Conservation (phyloP, 2,797 vertebrate genomes). For the Spea hammondii region DNA sequence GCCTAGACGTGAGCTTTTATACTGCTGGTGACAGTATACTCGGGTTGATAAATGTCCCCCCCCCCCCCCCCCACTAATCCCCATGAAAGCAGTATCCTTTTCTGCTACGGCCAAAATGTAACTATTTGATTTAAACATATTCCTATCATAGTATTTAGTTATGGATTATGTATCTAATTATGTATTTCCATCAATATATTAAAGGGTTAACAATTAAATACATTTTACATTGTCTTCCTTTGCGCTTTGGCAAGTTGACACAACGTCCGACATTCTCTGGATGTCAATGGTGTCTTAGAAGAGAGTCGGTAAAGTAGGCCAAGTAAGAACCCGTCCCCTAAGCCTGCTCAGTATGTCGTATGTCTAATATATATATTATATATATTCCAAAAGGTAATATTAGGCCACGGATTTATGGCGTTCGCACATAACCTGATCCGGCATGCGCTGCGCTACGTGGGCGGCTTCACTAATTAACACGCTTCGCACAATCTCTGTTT, state of each 20-base stretch:
- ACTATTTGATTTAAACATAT: no score
- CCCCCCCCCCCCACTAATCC: no score
- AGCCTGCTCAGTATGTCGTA: neutral
- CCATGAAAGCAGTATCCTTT: no score
- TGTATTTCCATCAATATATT: no score
- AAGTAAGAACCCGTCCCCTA: neutral
- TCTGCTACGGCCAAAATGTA: no score
- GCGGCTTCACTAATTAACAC: slow-evolving; percentile 1
- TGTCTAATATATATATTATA: neutral
- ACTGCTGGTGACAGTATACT: no score
- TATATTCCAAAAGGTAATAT: neutral
- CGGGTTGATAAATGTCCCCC: no score
- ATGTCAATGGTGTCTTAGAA: neutral
- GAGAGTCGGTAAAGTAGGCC: neutral
- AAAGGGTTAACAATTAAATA: no score
- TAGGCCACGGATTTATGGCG: slow-evolving; percentile 6
- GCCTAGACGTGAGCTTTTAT: no score
- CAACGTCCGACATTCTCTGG: neutral
- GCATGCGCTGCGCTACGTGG: neutral
- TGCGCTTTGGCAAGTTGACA: neutral
- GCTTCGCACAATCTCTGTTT: neutral
- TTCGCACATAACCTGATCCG: neutral
- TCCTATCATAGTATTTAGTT: no score
- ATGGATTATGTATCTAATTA: no score
- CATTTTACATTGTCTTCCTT: no score